phyloP scores from a whole-genome alignment of 2,113 vertebrate genomes.

The Caloenas nicobarica region DNA sequence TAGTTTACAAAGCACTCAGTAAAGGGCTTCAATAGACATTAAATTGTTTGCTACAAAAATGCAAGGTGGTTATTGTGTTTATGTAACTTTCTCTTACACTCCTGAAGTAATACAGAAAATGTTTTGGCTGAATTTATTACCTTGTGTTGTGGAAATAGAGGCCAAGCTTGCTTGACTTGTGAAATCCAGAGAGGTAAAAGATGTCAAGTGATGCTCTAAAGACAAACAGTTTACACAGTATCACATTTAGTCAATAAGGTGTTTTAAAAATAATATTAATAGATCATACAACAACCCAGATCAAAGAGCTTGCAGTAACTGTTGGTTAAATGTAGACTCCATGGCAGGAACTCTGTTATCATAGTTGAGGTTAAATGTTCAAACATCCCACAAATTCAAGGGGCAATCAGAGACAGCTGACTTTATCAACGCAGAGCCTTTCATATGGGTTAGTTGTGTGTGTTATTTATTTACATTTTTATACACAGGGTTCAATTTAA shows the following conservation, averaged over 20 bases:
- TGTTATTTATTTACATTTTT: background rate
- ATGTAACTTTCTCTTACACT: background rate
- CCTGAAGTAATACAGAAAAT: background rate
- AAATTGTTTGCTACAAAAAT: background rate
- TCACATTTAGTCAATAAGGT: background rate
- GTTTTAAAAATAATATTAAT: background rate
- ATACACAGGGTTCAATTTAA: background rate
- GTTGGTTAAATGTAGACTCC: background rate
- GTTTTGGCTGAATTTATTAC: conserved; percentile 5
- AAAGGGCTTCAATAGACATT: background rate
- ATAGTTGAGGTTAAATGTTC: background rate
- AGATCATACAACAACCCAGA: background rate
- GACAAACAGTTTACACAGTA: background rate
- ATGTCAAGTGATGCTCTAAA: background rate
- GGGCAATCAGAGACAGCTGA: background rate
- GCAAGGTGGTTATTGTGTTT: background rate
- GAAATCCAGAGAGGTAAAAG: background rate
- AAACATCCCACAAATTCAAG: background rate
- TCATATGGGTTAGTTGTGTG: background rate
- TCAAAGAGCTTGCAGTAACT: background rate
- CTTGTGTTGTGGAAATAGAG: background rate
- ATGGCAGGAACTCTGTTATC: background rate
- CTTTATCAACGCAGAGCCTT: background rate
- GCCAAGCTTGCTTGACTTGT: background rate
- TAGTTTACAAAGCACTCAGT: background rate